These are phyloP conservation scores for Apodemus agrarius DNA, from an alignment of 2,797 vertebrate species.

Conservation along the genomic window DNA sequence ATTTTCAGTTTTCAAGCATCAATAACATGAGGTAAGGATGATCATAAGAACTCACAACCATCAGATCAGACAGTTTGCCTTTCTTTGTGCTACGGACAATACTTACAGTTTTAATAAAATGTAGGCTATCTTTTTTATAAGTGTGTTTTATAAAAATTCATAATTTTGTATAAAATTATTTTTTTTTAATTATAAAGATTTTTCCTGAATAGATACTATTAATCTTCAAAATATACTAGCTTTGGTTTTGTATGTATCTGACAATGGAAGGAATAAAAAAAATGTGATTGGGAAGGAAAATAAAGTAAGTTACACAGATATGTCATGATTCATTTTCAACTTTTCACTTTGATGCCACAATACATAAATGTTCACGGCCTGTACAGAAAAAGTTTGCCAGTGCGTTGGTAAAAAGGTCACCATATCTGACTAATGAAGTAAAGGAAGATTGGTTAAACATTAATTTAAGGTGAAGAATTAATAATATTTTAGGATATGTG, in stretches of 20 bases:
- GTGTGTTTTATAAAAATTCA: background rate
- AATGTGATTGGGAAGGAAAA: background rate
- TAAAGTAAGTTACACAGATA: background rate
- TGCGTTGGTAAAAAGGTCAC: background rate
- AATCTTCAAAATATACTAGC: background rate
- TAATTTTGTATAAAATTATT: background rate
- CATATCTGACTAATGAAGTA: background rate
- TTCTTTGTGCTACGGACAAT: background rate
- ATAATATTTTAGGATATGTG: background rate
- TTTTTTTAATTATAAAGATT: background rate
- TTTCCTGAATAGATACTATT: background rate
- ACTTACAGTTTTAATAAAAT: background rate
- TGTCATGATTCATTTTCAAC: background rate
- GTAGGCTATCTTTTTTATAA: background rate
- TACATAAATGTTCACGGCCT: background rate
- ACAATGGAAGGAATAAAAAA: slow-evolving; percentile 46
- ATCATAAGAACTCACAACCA: background rate
- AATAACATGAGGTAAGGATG: background rate
- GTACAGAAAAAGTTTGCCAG: background rate
- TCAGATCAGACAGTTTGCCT: background rate
- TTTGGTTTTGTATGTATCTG: background rate
- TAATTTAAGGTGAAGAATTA: background rate
- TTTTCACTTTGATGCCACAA: background rate
- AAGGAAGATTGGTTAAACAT: background rate
- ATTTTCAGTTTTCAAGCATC: background rate